Evolutionary conservation across 2,888 invertebrate genomes (phyloP), one percentile per base, ranked within the genome.

Genomic region (Melipona beecheii): DNA sequence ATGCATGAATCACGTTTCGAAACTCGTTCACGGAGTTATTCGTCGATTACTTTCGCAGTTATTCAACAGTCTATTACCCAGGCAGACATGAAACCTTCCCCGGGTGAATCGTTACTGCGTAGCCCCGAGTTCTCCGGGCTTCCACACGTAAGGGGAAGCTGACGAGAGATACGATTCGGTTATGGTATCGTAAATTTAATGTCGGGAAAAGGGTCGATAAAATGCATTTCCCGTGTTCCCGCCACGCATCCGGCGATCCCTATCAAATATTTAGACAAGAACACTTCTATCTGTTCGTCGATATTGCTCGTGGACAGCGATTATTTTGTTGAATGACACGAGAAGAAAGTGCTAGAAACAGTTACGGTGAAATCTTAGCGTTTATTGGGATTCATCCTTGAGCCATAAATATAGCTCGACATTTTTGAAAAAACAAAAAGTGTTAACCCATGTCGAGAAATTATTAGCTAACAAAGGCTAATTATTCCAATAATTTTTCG

Each of bases 31-130:
- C 19, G n/a, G 49, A 49, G 43, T 66, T 72, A 68, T 21, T 24
- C 56, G 15, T 17, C 66, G 49, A 73, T 71, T 31, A 65, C 72
- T 17, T 52, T 36, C 68, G n/a, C 75, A 60, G 73, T 64, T 70
- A 65, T 50, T 50, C 36, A 60, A 56, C 70, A 27, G 54, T 64
- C 65, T 76, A 65, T 78, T 71, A 78, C 60, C 54, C 49, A 65
- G 79, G 62, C n/a, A 58, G 36, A 24, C 36, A 54, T 76, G 69
- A 73, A 74, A 73, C 79, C 49, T 15, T 24, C 64, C 84, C 79
- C 83, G 50, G 27, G 76, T 50, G 84, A 43, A 71, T 56, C 84
- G 36, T 78, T 78, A 78, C 66, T 43, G 27, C 52, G 49, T 56
- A 19, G 31, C 31, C 69, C 62, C 17, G 36, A n/a, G 49, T 69